Percentiles rank a stretch among this genome's conserved stretches.
Conservation (phyloP, 1,140 invertebrate species). For the Fopius arisanus region DNA sequence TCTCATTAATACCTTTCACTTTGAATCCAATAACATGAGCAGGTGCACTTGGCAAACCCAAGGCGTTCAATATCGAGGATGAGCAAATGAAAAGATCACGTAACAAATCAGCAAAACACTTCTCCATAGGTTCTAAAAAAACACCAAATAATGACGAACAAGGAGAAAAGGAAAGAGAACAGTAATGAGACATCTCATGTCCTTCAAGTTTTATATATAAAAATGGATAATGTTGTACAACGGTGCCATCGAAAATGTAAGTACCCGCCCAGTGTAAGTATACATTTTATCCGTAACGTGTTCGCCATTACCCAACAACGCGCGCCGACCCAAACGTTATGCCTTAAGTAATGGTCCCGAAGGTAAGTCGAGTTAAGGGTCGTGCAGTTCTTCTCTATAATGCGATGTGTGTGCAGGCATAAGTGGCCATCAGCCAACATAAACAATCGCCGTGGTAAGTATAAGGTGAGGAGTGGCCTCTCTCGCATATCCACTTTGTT, state of each 20-base stretch:
- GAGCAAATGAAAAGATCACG: not conserved
- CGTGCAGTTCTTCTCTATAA: constrained; percentile 40
- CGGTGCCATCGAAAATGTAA: constrained; percentile 51
- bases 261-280: constrained; percentile 54
- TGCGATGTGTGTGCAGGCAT: constrained; percentile 60
- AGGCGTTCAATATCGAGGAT: not conserved
- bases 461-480: constrained; percentile 57
- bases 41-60: not conserved
- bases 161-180: not conserved
- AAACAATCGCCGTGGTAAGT: constrained; percentile 65
- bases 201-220: not conserved
- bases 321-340: constrained; percentile 45
- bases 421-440: constrained; percentile 67
- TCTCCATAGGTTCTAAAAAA: not conserved
- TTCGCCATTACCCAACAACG: constrained; percentile 65
- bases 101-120: not conserved
- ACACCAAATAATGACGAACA: not conserved
- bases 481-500: constrained; percentile 24
- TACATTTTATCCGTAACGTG: constrained; percentile 67
- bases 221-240: constrained; percentile 21
- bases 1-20: constrained; percentile 37
- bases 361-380: constrained; percentile 10
- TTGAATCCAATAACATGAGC: constrained; percentile 33
- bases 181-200: not conserved
- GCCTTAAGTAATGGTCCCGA: constrained; percentile 53